Evolutionary conservation across 2,888 invertebrate genomes (phyloP).

Genomic region (Kuschelorhynchus macadamiae): DNA sequence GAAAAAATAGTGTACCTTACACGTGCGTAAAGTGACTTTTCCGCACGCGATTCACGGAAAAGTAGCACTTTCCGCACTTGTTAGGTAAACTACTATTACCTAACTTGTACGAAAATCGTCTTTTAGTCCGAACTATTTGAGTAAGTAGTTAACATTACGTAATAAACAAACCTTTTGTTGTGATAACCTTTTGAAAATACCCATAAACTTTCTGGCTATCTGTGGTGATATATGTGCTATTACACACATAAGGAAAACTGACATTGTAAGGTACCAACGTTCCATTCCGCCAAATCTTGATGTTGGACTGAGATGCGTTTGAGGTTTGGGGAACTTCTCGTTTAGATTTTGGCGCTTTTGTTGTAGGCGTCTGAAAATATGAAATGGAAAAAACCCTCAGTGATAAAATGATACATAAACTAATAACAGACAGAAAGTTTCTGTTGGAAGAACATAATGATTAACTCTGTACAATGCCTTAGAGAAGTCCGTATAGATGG

Average conservation of each 20-base stretch:
- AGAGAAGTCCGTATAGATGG: background rate
- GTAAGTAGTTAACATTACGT: too few relatives aligned
- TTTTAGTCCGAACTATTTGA: too few relatives aligned
- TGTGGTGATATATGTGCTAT: constrained; percentile 74
- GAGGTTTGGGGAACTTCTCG: constrained; percentile 37
- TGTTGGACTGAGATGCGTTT: constrained; percentile 28
- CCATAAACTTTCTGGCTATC: constrained; percentile 81
- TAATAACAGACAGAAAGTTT: background rate
- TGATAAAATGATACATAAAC: too few relatives aligned
- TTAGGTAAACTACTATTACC: too few relatives aligned
- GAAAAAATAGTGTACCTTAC: too few relatives aligned
- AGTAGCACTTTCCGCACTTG: too few relatives aligned
- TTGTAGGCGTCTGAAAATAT: constrained; percentile 38
- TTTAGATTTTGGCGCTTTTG: constrained; percentile 47
- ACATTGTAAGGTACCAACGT: constrained; percentile 60
- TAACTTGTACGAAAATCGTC: too few relatives aligned
- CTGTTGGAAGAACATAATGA: too few relatives aligned
- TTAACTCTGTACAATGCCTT: background rate
- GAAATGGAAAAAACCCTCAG: too few relatives aligned
- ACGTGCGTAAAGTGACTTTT: too few relatives aligned
- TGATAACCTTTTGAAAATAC: constrained; percentile 76
- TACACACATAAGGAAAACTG: constrained; percentile 73
- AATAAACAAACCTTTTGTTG: constrained; percentile 79
- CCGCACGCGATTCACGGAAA: too few relatives aligned
- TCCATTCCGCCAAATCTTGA: constrained; percentile 62